Evolutionary conservation across 2,113 vertebrate species (phyloP), one percentile per base, ranked within the genome.

Genomic region (Pollachius pollachius): DNA sequence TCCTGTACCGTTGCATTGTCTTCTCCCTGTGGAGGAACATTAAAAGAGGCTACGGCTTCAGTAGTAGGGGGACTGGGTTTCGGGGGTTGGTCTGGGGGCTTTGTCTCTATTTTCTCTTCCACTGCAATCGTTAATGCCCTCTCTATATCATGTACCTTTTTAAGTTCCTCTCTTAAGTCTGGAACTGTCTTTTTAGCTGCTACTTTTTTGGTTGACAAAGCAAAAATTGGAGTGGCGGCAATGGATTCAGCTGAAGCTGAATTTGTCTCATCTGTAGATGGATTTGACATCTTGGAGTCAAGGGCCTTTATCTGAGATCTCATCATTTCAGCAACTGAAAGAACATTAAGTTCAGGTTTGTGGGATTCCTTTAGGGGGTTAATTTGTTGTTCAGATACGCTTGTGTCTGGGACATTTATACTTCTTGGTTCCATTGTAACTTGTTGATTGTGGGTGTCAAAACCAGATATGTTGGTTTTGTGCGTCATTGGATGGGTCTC

Each of bases 321-420:
- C 25, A 90, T 70, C 21, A 85, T 60, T 70, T 88, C 89, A 65
- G 89, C 86, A 18, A 89, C 58, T 27, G 88, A 87, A 70, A 85
- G 76, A 0, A 88, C 67, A 76, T 80, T 80, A 52, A 78, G 61
- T 17, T 63, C 80, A 15, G 84, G 70, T 62, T 72, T 74, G 58
- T 30, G 52, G 59, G 81, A 67, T 81, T 86, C 77, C 18, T 76
- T 67, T 15, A 82, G 48, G 15, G 7, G 17, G 61, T 65, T 62
- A 0, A 27, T 30, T 25, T 75, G 70, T 34, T 63, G 17, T 67
- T 76, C 41, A 6, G 67, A 11, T 6, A 52, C 0, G 9, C 60
- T 62, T 56, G 41, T 41, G 15, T 65, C 18, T 56, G 25, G 16
- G 56, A 65, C 21, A 16, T 62, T 72, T 67, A 9, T 41, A 6